A percentile compares a stretch with the other conserved stretches of the same genome.
Evolutionary conservation across 2,113 vertebrate species (phyloP).

Genomic region (Nothocercus nigrocapillus): DNA sequence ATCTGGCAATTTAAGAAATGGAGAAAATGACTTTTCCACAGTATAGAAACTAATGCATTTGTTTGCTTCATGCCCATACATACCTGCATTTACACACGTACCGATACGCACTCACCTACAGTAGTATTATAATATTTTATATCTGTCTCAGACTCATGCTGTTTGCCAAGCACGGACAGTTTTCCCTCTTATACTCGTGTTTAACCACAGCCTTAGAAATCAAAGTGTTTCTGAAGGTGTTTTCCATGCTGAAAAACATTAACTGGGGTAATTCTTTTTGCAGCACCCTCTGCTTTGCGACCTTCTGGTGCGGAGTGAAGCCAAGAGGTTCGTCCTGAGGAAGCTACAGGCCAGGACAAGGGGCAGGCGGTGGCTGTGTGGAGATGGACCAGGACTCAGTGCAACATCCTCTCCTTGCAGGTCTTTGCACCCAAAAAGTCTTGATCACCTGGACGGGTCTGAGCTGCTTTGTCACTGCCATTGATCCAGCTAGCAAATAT

Average conservation of each 20-base stretch:
- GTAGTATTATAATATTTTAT: accelerated
- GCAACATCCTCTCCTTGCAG: background rate
- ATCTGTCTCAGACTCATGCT: background rate
- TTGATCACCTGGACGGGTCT: background rate
- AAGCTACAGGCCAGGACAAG: accelerated
- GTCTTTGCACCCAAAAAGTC: background rate
- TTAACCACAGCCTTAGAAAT: background rate
- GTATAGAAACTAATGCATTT: accelerated
- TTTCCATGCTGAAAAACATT: too few species aligned
- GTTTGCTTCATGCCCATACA: background rate
- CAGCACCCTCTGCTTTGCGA: background rate
- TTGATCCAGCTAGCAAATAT: background rate
- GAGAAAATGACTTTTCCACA: background rate
- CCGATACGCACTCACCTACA: accelerated
- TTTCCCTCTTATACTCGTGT: background rate
- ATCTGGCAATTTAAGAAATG: accelerated
- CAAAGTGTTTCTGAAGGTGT: accelerated
- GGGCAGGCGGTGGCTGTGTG: accelerated
- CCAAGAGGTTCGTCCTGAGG: accelerated
- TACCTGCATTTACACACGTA: accelerated
- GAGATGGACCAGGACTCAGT: background rate
- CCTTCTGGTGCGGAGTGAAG: background rate
- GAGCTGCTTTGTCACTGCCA: too few species aligned
- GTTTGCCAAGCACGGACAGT: accelerated
- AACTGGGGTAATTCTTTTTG: background rate